Conservation (phyloP, 2,797 vertebrate genomes). For the Echeneis naucrates region DNA sequence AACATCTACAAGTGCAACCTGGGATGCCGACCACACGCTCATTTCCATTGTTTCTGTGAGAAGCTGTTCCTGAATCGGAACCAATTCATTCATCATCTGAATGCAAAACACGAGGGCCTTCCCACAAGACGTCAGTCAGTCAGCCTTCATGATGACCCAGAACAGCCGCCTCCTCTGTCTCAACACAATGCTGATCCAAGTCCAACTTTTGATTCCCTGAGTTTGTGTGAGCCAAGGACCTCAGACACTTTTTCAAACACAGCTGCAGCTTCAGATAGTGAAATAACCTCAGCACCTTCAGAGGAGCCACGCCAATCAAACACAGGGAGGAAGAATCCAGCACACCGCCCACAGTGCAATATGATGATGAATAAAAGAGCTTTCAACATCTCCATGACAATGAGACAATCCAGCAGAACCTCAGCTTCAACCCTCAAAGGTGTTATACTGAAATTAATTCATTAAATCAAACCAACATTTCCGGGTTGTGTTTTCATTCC, state of each 20-base stretch:
- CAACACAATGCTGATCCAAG: background rate
- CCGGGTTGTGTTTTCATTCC: no score
- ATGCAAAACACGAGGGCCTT: background rate
- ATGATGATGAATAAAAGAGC: background rate
- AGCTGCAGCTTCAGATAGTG: background rate
- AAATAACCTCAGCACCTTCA: background rate
- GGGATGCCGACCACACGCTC: constrained; percentile 1
- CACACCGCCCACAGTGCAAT: background rate
- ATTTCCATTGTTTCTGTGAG: constrained; percentile 16
- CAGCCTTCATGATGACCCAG: background rate
- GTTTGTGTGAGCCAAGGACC: background rate
- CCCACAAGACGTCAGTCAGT: background rate
- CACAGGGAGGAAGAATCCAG: background rate
- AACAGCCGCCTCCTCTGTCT: background rate
- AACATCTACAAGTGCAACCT: constrained; percentile 18
- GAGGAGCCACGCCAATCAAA: background rate
- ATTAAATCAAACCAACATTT: background rate
- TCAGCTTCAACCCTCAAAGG: background rate
- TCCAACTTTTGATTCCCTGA: background rate
- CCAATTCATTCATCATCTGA: constrained; percentile 16
- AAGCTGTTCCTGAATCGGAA: constrained; percentile 14
- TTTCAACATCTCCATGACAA: background rate
- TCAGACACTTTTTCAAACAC: background rate
- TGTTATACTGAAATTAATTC: no score
- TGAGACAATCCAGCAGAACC: background rate